Evolutionary conservation across 2,888 invertebrate species (phyloP).

Genomic region (Netelia inedita): DNA sequence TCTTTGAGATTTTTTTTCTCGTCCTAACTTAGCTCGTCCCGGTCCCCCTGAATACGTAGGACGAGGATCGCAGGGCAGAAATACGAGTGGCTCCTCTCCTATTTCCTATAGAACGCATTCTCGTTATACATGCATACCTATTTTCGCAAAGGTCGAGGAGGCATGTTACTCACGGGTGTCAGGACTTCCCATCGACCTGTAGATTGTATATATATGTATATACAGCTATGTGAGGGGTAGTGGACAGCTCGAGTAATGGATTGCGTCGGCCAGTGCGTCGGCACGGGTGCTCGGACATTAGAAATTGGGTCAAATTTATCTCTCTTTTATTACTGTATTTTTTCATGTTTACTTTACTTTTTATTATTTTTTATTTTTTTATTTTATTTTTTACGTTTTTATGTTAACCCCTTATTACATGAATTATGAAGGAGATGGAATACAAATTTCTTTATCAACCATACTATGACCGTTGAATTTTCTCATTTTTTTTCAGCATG

Average conservation of each 20-base stretch:
- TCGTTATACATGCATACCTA: conserved; percentile 45
- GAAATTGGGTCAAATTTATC: conserved; percentile 22
- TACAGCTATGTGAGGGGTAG: neutral
- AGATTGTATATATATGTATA: neutral
- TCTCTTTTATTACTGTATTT: neutral
- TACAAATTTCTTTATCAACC: too few species aligned
- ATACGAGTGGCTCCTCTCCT: neutral
- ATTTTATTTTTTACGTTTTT: too few species aligned
- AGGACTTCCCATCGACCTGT: conserved; percentile 30
- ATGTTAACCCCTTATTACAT: too few species aligned
- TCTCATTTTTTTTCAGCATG: too few species aligned
- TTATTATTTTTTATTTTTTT: too few species aligned
- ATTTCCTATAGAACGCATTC: conserved; percentile 37
- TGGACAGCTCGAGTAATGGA: conserved; percentile 30
- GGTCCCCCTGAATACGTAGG: neutral
- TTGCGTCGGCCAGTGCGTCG: conserved; percentile 1
- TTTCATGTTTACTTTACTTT: too few species aligned
- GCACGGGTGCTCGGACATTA: conserved; percentile 2
- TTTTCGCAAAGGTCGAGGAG: conserved; percentile 40
- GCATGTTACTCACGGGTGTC: neutral
- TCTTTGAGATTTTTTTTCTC: conserved; percentile 1
- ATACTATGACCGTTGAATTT: too few species aligned
- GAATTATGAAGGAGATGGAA: too few species aligned
- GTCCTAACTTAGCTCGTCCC: neutral
- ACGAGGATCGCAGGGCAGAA: conserved; percentile 18